phyloP scores from a whole-genome alignment of 2,888 invertebrate species.

The Netelia fuscicornis region DNA sequence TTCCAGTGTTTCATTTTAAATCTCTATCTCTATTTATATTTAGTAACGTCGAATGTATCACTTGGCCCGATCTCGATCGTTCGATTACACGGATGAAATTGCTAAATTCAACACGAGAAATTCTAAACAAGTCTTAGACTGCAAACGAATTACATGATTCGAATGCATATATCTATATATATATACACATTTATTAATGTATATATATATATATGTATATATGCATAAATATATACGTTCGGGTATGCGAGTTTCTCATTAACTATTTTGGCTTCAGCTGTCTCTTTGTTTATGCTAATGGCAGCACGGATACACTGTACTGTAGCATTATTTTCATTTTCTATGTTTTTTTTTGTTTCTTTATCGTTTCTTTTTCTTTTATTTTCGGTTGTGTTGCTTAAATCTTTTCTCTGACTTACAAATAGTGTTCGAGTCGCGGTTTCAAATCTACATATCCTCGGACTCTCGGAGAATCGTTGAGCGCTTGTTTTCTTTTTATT shows the following conservation, averaged over 20 bases:
- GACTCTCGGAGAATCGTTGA: constrained; percentile 61
- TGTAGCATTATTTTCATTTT: constrained; percentile 69
- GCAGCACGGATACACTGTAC: constrained; percentile 79
- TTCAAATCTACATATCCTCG: constrained; percentile 64
- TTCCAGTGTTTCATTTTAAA: constrained; percentile 68
- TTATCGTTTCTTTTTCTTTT: constrained; percentile 8
- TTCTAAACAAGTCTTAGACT: constrained; percentile 79
- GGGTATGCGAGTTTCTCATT: constrained; percentile 71
- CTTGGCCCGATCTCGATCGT: constrained; percentile 75
- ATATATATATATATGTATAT: constrained; percentile 72
- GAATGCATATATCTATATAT: constrained; percentile 23
- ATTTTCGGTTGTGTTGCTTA: constrained; percentile 18
- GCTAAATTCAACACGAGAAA: constrained; percentile 80
- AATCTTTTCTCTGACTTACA: constrained; percentile 60
- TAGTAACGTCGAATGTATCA: constrained; percentile 73
- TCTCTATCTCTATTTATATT: constrained; percentile 76
- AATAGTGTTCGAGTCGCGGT: constrained; percentile 64
- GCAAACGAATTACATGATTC: constrained; percentile 78
- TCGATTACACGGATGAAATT: constrained; percentile 79
- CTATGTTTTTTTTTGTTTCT: constrained; percentile 12
- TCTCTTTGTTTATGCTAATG: constrained; percentile 78
- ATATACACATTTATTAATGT: constrained; percentile 62
- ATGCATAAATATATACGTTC: constrained; percentile 64
- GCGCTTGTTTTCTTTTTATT: constrained; percentile 52
- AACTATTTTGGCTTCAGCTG: constrained; percentile 79